Conservation (phyloP, 2,797 vertebrate species). For the Pipistrellus pipistrellus region DNA sequence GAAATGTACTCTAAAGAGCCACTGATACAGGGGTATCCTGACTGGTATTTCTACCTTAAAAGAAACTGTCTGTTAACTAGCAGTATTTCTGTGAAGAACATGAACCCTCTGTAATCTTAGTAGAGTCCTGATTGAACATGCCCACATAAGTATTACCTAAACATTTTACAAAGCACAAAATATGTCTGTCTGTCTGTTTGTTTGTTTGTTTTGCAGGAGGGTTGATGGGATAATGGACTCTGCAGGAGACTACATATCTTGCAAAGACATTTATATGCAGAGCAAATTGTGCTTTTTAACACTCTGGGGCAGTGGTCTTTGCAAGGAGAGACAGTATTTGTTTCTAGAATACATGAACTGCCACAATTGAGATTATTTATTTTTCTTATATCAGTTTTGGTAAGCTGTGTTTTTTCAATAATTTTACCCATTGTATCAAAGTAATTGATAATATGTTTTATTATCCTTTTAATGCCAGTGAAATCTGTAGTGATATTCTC, state of each 20-base stretch:
- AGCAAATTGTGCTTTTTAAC: conserved; percentile 13
- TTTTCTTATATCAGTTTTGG: neutral
- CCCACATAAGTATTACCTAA: neutral
- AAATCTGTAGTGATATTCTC: neutral
- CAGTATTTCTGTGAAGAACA: neutral
- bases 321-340: neutral
- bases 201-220: too few species aligned
- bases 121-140: neutral
- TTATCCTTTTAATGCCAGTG: neutral
- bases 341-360: neutral
- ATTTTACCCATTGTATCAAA: neutral
- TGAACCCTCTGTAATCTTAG: neutral
- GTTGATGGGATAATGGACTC: neutral
- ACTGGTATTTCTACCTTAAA: conserved; percentile 21
- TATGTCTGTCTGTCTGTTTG: neutral
- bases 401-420: neutral
- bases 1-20: conserved; percentile 6
- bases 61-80: conserved; percentile 1
- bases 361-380: neutral
- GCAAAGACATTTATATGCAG: neutral
- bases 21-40: neutral
- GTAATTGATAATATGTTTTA: neutral
- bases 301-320: conserved; percentile 7
- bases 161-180: conserved; percentile 45
- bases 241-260: neutral